phyloP scores from a whole-genome alignment of 2,888 invertebrate genomes.

The Periphyllus acericola region DNA sequence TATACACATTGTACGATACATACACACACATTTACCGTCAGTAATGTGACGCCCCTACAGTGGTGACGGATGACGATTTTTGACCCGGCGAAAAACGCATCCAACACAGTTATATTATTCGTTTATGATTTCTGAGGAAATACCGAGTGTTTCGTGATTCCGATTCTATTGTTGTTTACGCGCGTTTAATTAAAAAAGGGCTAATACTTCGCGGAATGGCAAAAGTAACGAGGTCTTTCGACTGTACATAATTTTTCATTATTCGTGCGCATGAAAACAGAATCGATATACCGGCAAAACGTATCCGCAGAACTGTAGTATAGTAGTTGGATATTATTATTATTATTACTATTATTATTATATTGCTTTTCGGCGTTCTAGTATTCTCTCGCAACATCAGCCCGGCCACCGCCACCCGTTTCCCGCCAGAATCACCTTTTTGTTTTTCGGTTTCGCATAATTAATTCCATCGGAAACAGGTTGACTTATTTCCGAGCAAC shows the following conservation, averaged over 20 bases:
- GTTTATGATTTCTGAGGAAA: not conserved
- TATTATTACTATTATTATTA: too few relatives aligned
- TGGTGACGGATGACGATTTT: not conserved
- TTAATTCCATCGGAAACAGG: conserved; percentile 21
- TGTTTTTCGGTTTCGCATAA: conserved; percentile 5
- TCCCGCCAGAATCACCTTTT: not conserved
- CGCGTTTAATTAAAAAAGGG: not conserved
- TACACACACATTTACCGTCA: too few relatives aligned
- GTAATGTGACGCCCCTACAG: too few relatives aligned
- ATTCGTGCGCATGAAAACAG: not conserved
- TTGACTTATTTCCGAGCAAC: not conserved
- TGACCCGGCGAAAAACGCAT: not conserved
- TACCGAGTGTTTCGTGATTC: not conserved
- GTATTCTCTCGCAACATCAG: too few relatives aligned
- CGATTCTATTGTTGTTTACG: not conserved
- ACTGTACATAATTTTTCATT: conserved; percentile 27
- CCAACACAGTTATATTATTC: not conserved
- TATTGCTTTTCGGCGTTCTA: too few relatives aligned
- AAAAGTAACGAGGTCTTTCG: not conserved
- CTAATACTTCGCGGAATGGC: not conserved
- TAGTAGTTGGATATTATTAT: too few relatives aligned
- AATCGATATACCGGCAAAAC: conserved; percentile 1
- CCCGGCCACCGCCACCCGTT: too few relatives aligned
- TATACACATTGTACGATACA: too few relatives aligned
- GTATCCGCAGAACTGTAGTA: not conserved